These are phyloP conservation scores for Prunella fulvescens DNA, from an alignment of 2,113 vertebrate genomes.

Conservation along the genomic window DNA sequence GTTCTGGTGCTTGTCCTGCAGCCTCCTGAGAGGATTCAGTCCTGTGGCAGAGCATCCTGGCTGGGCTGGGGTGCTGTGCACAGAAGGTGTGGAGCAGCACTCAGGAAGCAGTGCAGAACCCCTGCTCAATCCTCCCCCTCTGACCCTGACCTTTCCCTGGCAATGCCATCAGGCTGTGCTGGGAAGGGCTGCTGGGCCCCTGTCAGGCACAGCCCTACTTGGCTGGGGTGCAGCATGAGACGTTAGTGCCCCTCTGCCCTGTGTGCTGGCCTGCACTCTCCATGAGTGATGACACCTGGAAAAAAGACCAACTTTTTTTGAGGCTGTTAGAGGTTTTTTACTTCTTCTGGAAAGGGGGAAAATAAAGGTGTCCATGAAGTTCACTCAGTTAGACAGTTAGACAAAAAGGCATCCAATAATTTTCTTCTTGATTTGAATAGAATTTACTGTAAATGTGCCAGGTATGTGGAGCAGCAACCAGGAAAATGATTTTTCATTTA, in stretches of 20 bases:
- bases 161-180: accelerated
- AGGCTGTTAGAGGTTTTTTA: not conserved
- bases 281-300: not conserved
- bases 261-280: not conserved
- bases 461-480: not conserved
- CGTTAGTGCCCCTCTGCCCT: not conserved
- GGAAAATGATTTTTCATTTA: not conserved
- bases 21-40: not conserved
- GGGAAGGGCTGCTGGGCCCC: not conserved
- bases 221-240: not conserved
- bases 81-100: accelerated
- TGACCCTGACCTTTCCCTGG: not conserved
- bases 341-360: not conserved
- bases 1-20: not conserved
- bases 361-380: not conserved
- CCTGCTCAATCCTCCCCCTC: accelerated
- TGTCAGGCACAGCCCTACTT: not conserved
- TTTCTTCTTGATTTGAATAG: not conserved
- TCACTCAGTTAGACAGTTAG: not conserved
- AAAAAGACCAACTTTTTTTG: not conserved
- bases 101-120: not conserved
- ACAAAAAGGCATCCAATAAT: not conserved
- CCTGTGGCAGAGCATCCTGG: not conserved
- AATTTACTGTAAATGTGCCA: not conserved
- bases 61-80: not conserved